Evolutionary conservation across 1,140 invertebrate species (phyloP), one percentile per base, ranked within the genome.

Genomic region (Cydia splendana): DNA sequence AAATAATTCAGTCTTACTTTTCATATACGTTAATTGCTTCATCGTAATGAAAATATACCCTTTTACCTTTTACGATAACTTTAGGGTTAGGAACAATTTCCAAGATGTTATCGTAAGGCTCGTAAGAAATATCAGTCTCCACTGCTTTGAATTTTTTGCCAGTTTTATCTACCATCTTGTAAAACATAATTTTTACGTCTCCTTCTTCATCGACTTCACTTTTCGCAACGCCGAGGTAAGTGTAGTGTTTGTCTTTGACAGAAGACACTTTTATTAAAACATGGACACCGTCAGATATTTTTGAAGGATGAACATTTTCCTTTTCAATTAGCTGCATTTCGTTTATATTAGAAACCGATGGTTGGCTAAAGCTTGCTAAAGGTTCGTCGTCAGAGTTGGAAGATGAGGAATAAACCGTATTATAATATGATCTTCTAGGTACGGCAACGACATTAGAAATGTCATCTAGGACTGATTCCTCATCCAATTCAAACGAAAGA

Each of bases 121-220:
- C 76, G 57, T 45, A 18, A 13, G 71, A 65, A 45, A 77, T 48
- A 74, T 77, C 76, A 42, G 69, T 77, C 38, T 77, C 69, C 20
- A 77, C 71, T 24, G 15, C 12, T 77, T 77, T 77, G 51, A 77
- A 77, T 48, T 7, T 62, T 38, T 75, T 78, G 9, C 77, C 73
- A 67, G 53, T 75, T 18, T 65, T 15, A 53, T 75, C 73, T 15
- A 78, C 45, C 13, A 13, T 38, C 30, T 53, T 78, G 12, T 67
- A 75, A 75, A 78, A 78, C 74, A 78, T 78, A 12, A 78, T 53
- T 34, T 38, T 34, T 5, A 78, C 62, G n/a, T 78, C 71, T 67
- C 77, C 77, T 18, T 78, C 73, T 48, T 78, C 77, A 75, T 78
- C 77, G 3, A 78, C 77, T n/a, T 51, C 77, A 75, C 73, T 75